Evolutionary conservation across 2,888 invertebrate species (phyloP), one percentile per base, ranked within the genome.

Genomic region (Linnaemya tessellans): DNA sequence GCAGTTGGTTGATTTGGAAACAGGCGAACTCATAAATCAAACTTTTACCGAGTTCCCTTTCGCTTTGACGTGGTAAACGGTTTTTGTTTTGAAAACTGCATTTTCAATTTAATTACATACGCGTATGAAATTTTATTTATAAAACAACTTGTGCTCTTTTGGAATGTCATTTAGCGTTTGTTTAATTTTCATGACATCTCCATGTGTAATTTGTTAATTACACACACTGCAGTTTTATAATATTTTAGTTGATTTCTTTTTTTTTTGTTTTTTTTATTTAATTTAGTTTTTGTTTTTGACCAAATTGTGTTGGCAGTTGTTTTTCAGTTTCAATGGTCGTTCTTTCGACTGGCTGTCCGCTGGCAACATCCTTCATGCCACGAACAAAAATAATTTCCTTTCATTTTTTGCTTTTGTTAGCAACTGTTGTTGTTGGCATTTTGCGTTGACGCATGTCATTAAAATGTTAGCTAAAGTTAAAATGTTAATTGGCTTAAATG

Each of bases 401-500:
- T 30, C 8, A 13, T 65, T 11, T 20, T 10, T 20, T 15, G 3
- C 20, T 41, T 20, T 18, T 13, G 7, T 25, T 35, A 8, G 25
- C 11, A 22, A 51, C 15, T 18, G 64, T 54, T 22, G 54, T 51
- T 62, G 51, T 78, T 78, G 60, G 60, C 41, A 41, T 46, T 46
- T 78, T 80, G 85, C 79, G 79, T 85, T 85, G 82, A 85, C 82
- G 85, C 85, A 85, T 85, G 78, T 60, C 85, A 85, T 84, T 84
- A 68, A 81, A 80, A 71, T 85, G 74, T 82, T 85, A 71, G 85
- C 85, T 75, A 80, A 83, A 82, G 82, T 82, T 85, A 38, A 85
- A 70, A 82, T 85, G 85, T 46, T 85, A 85, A 85, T 85, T 85
- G 82, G 82, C 65, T 85, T 74, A 71, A 85, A 85, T 56, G 20